These are phyloP conservation scores for Holothuria leucospilota DNA, from an alignment of 53 echinoderm and acorn worm species.

Conservation along the genomic window DNA sequence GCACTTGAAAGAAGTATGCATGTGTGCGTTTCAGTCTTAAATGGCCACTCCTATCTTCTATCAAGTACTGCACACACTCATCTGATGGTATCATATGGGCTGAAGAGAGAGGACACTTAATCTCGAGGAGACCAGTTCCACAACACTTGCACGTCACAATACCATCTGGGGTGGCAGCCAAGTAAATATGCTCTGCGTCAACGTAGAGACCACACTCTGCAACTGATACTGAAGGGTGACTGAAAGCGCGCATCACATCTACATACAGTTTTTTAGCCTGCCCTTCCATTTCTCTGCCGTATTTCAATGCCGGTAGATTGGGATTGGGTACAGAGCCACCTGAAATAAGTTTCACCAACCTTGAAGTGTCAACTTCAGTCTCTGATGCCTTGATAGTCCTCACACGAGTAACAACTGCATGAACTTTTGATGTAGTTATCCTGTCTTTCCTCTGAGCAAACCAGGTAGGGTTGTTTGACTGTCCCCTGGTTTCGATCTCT, in stretches of 20 bases:
- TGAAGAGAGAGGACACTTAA: constrained; percentile 23
- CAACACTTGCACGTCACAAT: constrained; percentile 36
- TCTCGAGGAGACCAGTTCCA: constrained; percentile 31
- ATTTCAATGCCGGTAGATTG: constrained; percentile 32
- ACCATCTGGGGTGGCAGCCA: constrained; percentile 41
- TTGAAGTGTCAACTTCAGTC: constrained; percentile 19
- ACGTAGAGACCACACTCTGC: constrained; percentile 41
- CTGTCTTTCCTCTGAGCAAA: constrained; percentile 3
- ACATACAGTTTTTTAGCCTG: constrained; percentile 27
- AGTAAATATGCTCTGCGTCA: constrained; percentile 1
- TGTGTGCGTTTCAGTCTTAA: constrained; percentile 15
- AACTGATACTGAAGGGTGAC: not conserved
- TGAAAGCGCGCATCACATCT: not conserved
- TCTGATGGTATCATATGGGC: constrained; percentile 18
- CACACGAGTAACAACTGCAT: constrained; percentile 38
- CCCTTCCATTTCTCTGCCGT: constrained; percentile 45
- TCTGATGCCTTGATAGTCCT: constrained; percentile 26
- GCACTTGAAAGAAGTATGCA: constrained; percentile 43
- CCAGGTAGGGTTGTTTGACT: constrained; percentile 15
- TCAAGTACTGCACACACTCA: constrained; percentile 21
- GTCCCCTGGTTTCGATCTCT: constrained; percentile 7
- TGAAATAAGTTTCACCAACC: constrained; percentile 53
- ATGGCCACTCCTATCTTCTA: not conserved
- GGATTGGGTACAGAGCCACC: constrained; percentile 28
- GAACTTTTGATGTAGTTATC: constrained; percentile 43